These are phyloP conservation scores for Pavo muticus DNA, from an alignment of 2,113 vertebrate species.

Conservation along the genomic window DNA sequence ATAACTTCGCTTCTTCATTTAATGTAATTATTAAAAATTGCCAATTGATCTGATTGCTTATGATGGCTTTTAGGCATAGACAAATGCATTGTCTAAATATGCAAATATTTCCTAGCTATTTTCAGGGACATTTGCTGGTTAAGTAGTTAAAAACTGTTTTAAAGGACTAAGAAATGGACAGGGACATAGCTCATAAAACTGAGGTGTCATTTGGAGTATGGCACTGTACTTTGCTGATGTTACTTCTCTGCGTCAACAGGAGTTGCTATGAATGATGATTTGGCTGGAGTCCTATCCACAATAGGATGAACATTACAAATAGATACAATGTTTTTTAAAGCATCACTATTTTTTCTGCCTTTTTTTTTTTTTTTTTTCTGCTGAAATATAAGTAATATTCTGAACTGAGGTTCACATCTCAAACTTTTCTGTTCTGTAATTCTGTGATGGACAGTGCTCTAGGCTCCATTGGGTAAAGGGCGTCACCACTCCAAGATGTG, in stretches of 20 bases:
- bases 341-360: not conserved
- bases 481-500: not conserved
- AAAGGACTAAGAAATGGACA: not conserved
- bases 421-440: not conserved
- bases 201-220: not conserved
- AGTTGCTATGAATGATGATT: not conserved
- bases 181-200: not conserved
- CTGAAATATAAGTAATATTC: not conserved
- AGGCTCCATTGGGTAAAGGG: not conserved
- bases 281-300: not conserved
- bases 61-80: not conserved
- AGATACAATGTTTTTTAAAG: not conserved
- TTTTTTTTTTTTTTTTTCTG: not conserved
- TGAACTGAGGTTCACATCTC: not conserved
- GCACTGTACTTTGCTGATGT: not conserved
- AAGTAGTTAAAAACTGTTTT: not conserved
- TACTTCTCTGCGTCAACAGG: not conserved
- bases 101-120: not conserved
- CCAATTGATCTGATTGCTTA: not conserved
- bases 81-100: not conserved
- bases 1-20: not conserved
- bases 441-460: rapidly evolving
- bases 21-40: not conserved
- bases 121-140: not conserved
- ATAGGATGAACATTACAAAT: not conserved